phyloP scores from a whole-genome alignment of 1,140 invertebrate genomes.

The Formica exsecta region DNA sequence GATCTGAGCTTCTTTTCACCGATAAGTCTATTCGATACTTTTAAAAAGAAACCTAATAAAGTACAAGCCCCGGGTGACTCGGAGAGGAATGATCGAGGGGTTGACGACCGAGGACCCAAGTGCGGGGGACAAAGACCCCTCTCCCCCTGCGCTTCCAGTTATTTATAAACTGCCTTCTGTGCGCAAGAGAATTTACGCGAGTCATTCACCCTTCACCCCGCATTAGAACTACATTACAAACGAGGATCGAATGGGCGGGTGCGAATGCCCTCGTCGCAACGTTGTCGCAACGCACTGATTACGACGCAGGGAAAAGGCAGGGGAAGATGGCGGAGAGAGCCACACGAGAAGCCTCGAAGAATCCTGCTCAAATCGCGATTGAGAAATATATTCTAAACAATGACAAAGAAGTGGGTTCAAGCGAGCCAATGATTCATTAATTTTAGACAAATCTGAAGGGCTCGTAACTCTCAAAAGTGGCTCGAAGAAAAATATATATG shows the following conservation, averaged over 20 bases:
- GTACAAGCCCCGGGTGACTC: not conserved
- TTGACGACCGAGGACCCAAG: conserved; percentile 34
- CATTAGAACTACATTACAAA: conserved; percentile 35
- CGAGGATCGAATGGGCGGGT: conserved; percentile 62
- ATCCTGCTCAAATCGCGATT: not conserved
- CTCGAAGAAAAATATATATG: not conserved
- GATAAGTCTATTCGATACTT: not conserved
- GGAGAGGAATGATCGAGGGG: conserved; percentile 12
- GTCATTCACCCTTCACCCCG: conserved; percentile 57
- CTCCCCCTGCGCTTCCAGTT: conserved; percentile 9
- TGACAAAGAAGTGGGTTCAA: not conserved
- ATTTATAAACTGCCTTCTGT: conserved; percentile 56
- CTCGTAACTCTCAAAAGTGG: not conserved
- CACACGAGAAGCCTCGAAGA: not conserved
- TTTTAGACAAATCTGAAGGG: not conserved
- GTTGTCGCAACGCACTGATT: conserved; percentile 35
- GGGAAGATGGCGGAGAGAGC: not conserved
- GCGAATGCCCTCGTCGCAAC: conserved; percentile 67
- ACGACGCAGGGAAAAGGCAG: conserved; percentile 14
- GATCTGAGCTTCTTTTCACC: too few species aligned
- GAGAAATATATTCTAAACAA: not conserved
- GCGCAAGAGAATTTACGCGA: conserved; percentile 38
- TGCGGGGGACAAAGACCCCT: conserved; percentile 12
- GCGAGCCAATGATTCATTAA: not conserved
- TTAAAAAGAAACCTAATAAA: conserved; percentile 4